These are phyloP conservation scores for Diabrotica virgifera DNA, from an alignment of 1,140 invertebrate species.

Conservation along the genomic window DNA sequence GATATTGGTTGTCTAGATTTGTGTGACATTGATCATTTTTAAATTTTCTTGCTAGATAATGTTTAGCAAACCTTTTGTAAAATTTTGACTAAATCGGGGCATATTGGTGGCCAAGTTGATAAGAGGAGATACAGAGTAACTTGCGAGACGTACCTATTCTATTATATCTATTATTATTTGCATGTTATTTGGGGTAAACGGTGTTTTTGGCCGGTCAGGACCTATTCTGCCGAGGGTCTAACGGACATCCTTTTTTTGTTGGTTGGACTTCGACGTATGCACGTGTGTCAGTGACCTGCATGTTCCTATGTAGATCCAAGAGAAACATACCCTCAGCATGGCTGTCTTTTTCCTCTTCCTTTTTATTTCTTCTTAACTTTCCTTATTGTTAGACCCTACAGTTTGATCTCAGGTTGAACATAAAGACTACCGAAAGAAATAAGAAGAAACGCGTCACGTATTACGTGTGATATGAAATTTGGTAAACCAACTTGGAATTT, in stretches of 20 bases:
- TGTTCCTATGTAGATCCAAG: slow-evolving; percentile 24
- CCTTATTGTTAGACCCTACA: background rate
- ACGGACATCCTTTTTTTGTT: slow-evolving; percentile 31
- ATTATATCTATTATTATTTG: slow-evolving; percentile 40
- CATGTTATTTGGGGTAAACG: slow-evolving; percentile 47
- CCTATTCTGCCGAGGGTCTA: slow-evolving; percentile 46
- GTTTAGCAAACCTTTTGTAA: too few species aligned
- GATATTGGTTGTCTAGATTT: too few species aligned
- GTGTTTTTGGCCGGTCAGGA: slow-evolving; percentile 44
- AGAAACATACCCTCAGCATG: slow-evolving; percentile 5
- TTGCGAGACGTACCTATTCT: slow-evolving; percentile 41
- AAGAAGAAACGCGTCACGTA: too few species aligned
- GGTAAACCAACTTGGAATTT: too few species aligned
- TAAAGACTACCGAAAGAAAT: too few species aligned
- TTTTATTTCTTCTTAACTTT: background rate
- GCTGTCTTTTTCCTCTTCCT: slow-evolving; percentile 3
- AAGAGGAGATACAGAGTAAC: slow-evolving; percentile 27
- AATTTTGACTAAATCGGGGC: too few species aligned
- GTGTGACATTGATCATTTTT: too few species aligned
- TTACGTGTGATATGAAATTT: too few species aligned
- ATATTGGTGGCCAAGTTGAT: background rate
- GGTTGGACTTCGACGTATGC: slow-evolving; percentile 39
- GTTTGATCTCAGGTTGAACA: too few species aligned
- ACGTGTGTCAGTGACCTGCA: slow-evolving; percentile 42
- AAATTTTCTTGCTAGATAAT: too few species aligned